A percentile compares a stretch with the other conserved stretches of the same genome.
phyloP scores from a whole-genome alignment of 2,113 vertebrate species.

The Ameiurus melas region DNA sequence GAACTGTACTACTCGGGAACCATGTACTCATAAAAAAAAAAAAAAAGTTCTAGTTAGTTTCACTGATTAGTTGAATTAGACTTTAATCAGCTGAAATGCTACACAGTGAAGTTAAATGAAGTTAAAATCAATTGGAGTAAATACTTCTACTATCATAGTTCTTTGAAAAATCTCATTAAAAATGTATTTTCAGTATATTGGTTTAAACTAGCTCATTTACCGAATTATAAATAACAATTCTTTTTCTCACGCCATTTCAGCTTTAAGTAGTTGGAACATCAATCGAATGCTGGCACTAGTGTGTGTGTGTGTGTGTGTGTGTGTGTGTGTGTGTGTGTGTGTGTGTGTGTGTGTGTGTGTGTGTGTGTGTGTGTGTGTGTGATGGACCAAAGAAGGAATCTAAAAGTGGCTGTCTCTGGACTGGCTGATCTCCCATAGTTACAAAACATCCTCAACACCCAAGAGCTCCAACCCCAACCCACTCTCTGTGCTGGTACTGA shows the following conservation, averaged over 20 bases:
- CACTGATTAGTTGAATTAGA: neutral
- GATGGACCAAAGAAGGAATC: slow-evolving; percentile 35
- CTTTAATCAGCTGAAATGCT: neutral
- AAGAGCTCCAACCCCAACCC: slow-evolving; percentile 30
- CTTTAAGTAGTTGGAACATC: slow-evolving; percentile 25
- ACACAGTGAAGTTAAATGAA: neutral
- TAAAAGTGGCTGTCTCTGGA: slow-evolving; percentile 33
- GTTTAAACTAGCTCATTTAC: neutral
- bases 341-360: neutral
- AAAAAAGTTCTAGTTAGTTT: too few species aligned
- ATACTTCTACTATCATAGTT: neutral
- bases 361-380: slow-evolving; percentile 30
- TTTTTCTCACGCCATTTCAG: slow-evolving; percentile 16
- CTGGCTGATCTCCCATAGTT: slow-evolving; percentile 39
- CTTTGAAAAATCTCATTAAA: neutral
- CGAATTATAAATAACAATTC: neutral
- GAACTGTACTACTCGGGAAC: neutral
- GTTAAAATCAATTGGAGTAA: neutral
- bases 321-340: neutral
- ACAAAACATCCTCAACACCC: slow-evolving; percentile 49
- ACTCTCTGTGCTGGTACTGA: neutral
- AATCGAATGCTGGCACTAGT: slow-evolving; percentile 29
- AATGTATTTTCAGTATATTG: neutral
- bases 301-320: slow-evolving; percentile 24
- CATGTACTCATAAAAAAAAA: neutral